Percentiles rank a stretch among this genome's conserved stretches.
phyloP scores from a whole-genome alignment of 92 coral and sea anemone genomes.

The Epizoanthus stellaris region DNA sequence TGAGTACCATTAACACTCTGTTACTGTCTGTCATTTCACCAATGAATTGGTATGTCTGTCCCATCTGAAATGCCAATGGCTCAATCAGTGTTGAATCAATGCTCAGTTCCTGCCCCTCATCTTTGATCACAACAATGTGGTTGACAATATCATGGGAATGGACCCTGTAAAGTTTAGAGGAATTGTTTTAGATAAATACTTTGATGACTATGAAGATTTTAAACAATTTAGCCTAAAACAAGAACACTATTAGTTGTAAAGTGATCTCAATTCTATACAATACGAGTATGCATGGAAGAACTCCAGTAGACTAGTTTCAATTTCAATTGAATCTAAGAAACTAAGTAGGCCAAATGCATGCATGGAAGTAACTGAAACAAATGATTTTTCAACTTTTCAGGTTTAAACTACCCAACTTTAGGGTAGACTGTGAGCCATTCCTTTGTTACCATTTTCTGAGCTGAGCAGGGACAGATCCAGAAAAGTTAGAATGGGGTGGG shows the following conservation, averaged over 20 bases:
- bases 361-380: too few species aligned
- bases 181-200: not conserved
- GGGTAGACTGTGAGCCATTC: too few species aligned
- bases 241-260: not conserved
- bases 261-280: too few species aligned
- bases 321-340: too few species aligned
- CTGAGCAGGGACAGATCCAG: too few species aligned
- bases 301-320: too few species aligned
- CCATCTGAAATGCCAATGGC: conserved; percentile 81
- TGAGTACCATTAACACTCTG: conserved; percentile 49
- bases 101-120: conserved; percentile 60
- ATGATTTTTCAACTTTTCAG: too few species aligned
- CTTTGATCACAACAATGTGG: conserved; percentile 68
- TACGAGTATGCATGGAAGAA: too few species aligned
- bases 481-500: too few species aligned
- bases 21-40: conserved; percentile 56
- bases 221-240: not conserved
- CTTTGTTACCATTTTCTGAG: too few species aligned
- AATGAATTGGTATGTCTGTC: conserved; percentile 81
- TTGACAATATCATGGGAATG: conserved; percentile 67
- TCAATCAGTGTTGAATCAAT: conserved; percentile 77
- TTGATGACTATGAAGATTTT: not conserved
- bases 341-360: too few species aligned
- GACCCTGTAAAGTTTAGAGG: conserved; percentile 50
- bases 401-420: too few species aligned